These are phyloP conservation scores for Carettochelys insculpta DNA, from an alignment of 2,113 vertebrate species.

Conservation along the genomic window DNA sequence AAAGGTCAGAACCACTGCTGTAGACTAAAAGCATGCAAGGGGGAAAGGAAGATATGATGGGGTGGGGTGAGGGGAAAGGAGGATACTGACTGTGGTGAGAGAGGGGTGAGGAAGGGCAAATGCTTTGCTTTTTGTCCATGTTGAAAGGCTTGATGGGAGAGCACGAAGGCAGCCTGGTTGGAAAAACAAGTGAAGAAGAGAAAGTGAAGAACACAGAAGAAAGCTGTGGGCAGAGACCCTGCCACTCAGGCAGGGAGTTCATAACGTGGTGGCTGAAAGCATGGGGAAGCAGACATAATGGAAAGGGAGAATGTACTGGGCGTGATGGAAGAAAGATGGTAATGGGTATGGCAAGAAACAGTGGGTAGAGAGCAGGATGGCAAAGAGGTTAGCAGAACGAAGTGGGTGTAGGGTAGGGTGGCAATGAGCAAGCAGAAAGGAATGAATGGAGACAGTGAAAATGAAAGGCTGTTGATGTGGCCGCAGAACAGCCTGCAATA, in stretches of 20 bases:
- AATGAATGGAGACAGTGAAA: background rate
- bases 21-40: background rate
- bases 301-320: background rate
- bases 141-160: background rate
- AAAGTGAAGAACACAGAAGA: background rate
- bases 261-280: background rate
- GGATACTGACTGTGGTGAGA: rapidly evolving
- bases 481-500: background rate
- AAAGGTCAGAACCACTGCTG: too few species aligned
- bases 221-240: rapidly evolving
- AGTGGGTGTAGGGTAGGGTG: background rate
- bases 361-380: background rate
- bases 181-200: background rate
- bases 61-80: background rate
- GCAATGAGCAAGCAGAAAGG: background rate
- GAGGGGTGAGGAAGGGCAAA: background rate
- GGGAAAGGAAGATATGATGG: background rate
- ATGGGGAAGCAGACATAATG: background rate
- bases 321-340: background rate
- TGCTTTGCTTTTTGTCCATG: background rate
- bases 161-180: background rate
- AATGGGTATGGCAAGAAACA: background rate
- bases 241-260: background rate
- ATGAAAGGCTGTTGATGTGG: background rate
- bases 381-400: background rate